These are phyloP conservation scores for Xanthia icteritia DNA, from an alignment of 2,888 invertebrate species.

Conservation along the genomic window DNA sequence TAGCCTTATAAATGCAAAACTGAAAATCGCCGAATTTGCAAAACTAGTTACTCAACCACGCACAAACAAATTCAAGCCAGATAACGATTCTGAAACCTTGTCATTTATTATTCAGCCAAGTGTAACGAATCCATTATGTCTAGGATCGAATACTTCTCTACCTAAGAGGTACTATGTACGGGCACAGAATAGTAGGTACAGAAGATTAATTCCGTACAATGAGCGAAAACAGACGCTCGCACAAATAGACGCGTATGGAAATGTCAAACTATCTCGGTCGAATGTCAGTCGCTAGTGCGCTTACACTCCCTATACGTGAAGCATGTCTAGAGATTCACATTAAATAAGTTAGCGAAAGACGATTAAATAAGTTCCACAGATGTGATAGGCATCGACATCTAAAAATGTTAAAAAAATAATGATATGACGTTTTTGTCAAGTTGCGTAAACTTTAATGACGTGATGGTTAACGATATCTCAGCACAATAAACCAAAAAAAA, in stretches of 20 bases:
- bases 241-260: not conserved
- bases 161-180: not conserved
- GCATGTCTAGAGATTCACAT: not conserved
- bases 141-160: conserved; percentile 31
- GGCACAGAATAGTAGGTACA: not conserved
- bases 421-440: no score
- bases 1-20: not conserved
- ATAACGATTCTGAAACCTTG: conserved; percentile 13
- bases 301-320: not conserved
- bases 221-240: not conserved
- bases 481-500: no score
- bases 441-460: no score
- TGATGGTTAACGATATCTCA: no score
- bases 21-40: not conserved
- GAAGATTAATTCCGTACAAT: accelerated
- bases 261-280: not conserved
- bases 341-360: no score
- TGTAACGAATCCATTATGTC: conserved; percentile 32
- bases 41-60: not conserved
- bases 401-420: no score
- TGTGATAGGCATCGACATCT: no score
- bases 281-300: not conserved
- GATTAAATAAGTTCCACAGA: no score
- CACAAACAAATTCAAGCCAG: conserved; percentile 25
- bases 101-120: conserved; percentile 48